Base-by-base conservation (phyloP, 1,140 invertebrate species). In the Drosophila malerkotliana region DNA sequence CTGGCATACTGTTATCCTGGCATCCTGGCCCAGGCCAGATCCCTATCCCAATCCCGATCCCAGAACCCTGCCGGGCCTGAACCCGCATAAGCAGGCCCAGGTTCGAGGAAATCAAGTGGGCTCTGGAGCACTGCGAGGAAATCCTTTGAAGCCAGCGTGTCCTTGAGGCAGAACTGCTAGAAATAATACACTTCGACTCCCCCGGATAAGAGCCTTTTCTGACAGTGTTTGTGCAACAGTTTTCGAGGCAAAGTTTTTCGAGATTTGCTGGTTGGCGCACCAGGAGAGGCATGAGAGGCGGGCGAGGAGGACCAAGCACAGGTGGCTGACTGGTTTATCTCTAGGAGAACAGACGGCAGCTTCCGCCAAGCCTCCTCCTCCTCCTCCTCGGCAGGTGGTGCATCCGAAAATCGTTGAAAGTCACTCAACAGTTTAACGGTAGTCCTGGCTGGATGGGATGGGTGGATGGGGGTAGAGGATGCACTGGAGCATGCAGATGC, bases 361-460 rank as follows among this genome's bases (percentile, higher is more conserved):
- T 77, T 85, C 83, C 73, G 80, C 80, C 77, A 73, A 9, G 8
- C 8, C 21, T 21, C 32, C 32, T 37, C 12, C 3, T 2, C 34
- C 12, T 4, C 34, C 57, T 74, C 26, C 26, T n/a, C n/a, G n/a
- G 26, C 5, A 5, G 74, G 53, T 58, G 60, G 77, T 68, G 73
- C 72, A 75, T 87, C 61, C 82, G 72, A 85, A 85, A 85, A 87
- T 82, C 78, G 82, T 87, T 87, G 82, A 78, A 81, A 87, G 63
- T 85, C 81, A 85, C 82, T 87, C 81, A 81, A 87, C 82, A 87
- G 82, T 81, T 87, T 87, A 84, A 69, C 81, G 66, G 63, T 62
- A 67, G 76, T 64, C 58, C 48, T 54, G 60, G 21, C 21, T 44
- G 48, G 54, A 32, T 34, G 15, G 15, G 49, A 14, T 10, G 30